phyloP scores from a whole-genome alignment of 2,888 invertebrate species.

The Tinea trinotella region DNA sequence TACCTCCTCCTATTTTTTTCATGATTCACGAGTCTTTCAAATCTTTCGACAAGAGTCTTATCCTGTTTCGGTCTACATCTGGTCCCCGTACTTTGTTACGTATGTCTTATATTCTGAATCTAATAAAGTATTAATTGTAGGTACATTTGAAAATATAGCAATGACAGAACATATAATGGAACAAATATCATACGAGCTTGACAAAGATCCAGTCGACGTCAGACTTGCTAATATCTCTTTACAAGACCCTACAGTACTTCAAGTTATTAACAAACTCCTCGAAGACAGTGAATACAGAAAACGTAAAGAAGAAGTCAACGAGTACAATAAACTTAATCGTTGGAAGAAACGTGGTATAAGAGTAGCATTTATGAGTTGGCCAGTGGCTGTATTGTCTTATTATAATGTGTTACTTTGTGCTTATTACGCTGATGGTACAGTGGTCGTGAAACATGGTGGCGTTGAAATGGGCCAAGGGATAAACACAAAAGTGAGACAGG shows the following conservation, averaged over 20 bases:
- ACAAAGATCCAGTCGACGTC: slow-evolving; percentile 73
- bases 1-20: too few species aligned
- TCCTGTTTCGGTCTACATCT: too few species aligned
- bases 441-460: slow-evolving; percentile 80
- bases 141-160: slow-evolving; percentile 75
- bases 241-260: slow-evolving; percentile 39
- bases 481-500: slow-evolving; percentile 79
- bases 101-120: too few species aligned
- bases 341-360: slow-evolving; percentile 86
- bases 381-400: slow-evolving; percentile 60
- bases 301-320: slow-evolving; percentile 65
- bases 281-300: slow-evolving; percentile 64
- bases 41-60: too few species aligned
- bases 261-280: slow-evolving; percentile 66
- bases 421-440: slow-evolving; percentile 79
- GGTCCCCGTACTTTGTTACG: too few species aligned
- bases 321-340: slow-evolving; percentile 78
- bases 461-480: slow-evolving; percentile 88
- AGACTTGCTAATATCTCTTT: slow-evolving; percentile 63
- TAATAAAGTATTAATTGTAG: slow-evolving; percentile 44
- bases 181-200: slow-evolving; percentile 71
- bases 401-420: slow-evolving; percentile 76
- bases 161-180: slow-evolving; percentile 77
- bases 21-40: too few species aligned
- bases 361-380: slow-evolving; percentile 79